These are phyloP conservation scores for Aleiodes testaceus DNA, from an alignment of 2,888 invertebrate genomes.

Conservation along the genomic window DNA sequence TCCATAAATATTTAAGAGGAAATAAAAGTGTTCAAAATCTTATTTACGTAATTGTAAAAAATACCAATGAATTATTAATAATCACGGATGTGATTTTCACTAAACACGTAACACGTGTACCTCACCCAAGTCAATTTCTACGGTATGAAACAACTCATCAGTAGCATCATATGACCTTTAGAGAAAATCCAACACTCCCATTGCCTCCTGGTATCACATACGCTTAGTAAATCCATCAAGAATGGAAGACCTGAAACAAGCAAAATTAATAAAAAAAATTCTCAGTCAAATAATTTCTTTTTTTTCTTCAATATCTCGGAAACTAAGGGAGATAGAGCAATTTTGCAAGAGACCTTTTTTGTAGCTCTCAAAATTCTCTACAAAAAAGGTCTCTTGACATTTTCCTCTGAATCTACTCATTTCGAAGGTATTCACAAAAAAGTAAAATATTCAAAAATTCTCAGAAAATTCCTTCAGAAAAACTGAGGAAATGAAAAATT, in stretches of 20 bases:
- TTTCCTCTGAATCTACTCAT: neutral
- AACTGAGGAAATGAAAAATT: slow-evolving; percentile 8
- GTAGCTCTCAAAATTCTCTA: too few species aligned
- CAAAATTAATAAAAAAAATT: neutral
- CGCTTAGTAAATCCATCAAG: slow-evolving; percentile 13
- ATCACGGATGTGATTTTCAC: neutral
- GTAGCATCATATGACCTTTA: slow-evolving; percentile 40
- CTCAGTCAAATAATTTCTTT: too few species aligned
- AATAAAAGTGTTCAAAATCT: too few species aligned
- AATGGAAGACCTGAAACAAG: too few species aligned
- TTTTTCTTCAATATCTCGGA: too few species aligned
- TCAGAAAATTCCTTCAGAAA: neutral
- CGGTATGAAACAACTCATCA: slow-evolving; percentile 26
- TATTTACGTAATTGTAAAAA: too few species aligned
- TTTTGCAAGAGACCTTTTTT: too few species aligned
- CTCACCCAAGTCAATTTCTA: slow-evolving; percentile 10
- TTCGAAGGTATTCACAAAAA: too few species aligned
- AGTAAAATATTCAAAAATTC: too few species aligned
- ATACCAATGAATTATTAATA: neutral
- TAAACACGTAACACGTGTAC: slow-evolving; percentile 2
- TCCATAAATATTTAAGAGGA: too few species aligned
- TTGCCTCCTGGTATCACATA: slow-evolving; percentile 29
- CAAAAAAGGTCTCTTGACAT: too few species aligned
- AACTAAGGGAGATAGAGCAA: too few species aligned
- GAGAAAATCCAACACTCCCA: slow-evolving; percentile 16